Conservation (phyloP, 2,888 invertebrate genomes). For the Macaria notata region DNA sequence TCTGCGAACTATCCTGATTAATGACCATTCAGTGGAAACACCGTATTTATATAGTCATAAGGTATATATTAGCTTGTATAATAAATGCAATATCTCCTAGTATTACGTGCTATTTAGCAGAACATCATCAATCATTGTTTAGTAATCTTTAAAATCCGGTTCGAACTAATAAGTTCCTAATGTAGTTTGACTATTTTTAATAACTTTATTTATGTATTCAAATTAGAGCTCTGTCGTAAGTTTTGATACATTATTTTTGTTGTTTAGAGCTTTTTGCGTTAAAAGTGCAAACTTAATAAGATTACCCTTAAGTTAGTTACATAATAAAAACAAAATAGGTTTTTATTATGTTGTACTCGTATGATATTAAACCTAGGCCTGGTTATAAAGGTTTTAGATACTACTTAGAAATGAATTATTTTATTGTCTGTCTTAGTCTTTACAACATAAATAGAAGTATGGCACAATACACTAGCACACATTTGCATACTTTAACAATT, state of each 20-base stretch:
- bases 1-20: conserved; percentile 19
- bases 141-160: conserved; percentile 26
- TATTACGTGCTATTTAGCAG: conserved; percentile 21
- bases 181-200: conserved; percentile 14
- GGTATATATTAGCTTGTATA: conserved; percentile 13
- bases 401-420: too few relatives aligned
- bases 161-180: conserved; percentile 16
- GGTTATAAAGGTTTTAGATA: too few relatives aligned
- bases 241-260: too few relatives aligned
- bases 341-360: too few relatives aligned
- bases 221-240: too few relatives aligned
- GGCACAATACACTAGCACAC: background rate
- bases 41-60: conserved; percentile 13
- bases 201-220: conserved; percentile 13
- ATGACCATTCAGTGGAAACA: conserved; percentile 15
- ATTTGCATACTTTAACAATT: conserved; percentile 77
- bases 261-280: too few relatives aligned
- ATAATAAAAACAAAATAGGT: too few relatives aligned
- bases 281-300: too few relatives aligned
- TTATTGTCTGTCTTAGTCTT: too few relatives aligned
- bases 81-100: conserved; percentile 11
- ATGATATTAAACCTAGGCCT: too few relatives aligned
- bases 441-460: too few relatives aligned
- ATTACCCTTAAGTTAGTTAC: too few relatives aligned
- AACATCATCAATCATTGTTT: conserved; percentile 31